Evolutionary conservation across 2,888 invertebrate genomes (phyloP), one percentile per base, ranked within the genome.

Genomic region (Aspidapion aeneum): DNA sequence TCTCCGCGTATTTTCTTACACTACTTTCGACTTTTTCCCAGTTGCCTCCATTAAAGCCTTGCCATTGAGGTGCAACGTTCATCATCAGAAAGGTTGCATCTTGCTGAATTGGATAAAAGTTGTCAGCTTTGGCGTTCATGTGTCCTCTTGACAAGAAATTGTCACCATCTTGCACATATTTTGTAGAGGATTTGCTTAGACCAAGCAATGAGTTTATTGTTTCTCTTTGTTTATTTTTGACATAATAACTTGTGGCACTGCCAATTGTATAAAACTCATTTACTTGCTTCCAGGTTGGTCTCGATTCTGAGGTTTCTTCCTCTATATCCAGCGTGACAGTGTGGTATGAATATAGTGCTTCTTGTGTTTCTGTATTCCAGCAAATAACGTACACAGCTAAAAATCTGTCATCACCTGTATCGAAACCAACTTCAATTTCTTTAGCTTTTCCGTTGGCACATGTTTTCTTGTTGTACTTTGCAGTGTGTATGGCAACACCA

Each of bases 31-130:
- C 73, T 1, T 70, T 67, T 52, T 80, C 75, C 87, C 87, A 87
- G 68, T 85, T 85, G 3, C 82, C 82, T 0, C 76, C 82, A 71
- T 88, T 88, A 71, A 87, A 84, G 1, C 77, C 78, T 70, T 87
- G 85, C 88, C 88, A 89, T 68, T 89, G 89, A 1, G 89, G 88
- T 1, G 85, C 86, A 0, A 82, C 82, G 71, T 89, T 89, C 1
- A 54, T 1, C 16, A 60, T 18, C 21, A 85, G 86, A 76, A 87
- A 88, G 0, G 86, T 84, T 0, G 85, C 75, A 0, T 81, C 77
- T 70, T 88, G 87, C 51, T 84, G 84, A 7, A 83, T 77, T 0
- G 84, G 85, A 69, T 82, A 86, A 17, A 87, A 78, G 68, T 83
- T 86, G 74, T 89, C 88, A 16, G 82, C 82, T 72, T 85, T 87